These are phyloP conservation scores for Siniperca chuatsi DNA, from an alignment of 2,113 vertebrate genomes.

Conservation along the genomic window DNA sequence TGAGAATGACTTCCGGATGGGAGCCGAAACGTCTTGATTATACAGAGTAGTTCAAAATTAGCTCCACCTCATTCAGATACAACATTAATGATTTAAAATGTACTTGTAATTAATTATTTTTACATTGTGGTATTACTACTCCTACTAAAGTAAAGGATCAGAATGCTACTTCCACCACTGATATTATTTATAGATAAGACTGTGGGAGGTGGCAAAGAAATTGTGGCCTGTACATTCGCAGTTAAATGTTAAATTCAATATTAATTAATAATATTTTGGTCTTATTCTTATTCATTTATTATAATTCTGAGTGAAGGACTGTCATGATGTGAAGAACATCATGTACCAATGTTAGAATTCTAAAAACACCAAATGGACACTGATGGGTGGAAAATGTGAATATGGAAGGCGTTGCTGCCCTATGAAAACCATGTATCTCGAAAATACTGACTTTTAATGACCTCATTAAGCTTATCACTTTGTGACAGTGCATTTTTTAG, in stretches of 20 bases:
- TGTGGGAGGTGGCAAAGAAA: neutral
- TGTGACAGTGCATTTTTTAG: neutral
- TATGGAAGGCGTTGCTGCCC: neutral
- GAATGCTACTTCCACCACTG: neutral
- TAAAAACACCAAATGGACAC: neutral
- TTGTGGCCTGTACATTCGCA: neutral
- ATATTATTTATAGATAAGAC: neutral
- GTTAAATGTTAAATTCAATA: neutral
- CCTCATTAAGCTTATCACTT: neutral
- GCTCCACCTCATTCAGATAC: no score
- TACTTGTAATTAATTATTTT: neutral
- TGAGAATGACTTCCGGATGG: no score
- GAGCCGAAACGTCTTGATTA: no score
- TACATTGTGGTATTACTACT: neutral
- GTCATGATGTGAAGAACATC: neutral
- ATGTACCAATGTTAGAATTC: neutral
- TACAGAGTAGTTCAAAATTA: neutral
- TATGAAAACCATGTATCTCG: neutral
- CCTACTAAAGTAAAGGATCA: neutral
- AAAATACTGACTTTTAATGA: neutral
- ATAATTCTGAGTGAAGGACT: neutral
- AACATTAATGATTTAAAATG: neutral
- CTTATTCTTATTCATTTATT: neutral
- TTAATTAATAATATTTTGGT: constrained; percentile 6
- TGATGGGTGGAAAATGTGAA: neutral